phyloP scores from a whole-genome alignment of 2,888 invertebrate species.

The Lasioglossum zephyrum region DNA sequence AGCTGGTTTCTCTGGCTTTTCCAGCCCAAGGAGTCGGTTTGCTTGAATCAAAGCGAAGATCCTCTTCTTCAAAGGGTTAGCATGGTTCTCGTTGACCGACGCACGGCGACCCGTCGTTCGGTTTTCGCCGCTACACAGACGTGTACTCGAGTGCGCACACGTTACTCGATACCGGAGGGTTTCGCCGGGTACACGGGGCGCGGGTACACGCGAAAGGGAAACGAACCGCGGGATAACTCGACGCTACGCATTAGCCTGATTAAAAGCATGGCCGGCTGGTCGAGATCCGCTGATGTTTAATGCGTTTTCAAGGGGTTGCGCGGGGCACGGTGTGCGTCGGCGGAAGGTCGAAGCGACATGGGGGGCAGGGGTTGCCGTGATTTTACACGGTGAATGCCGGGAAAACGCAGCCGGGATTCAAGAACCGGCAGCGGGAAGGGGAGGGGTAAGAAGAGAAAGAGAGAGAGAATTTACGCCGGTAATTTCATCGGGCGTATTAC shows the following conservation, averaged over 20 bases:
- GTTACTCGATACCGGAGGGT: conserved; percentile 15
- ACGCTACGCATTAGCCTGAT: conserved; percentile 58
- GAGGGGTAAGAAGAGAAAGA: neutral
- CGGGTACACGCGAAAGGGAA: conserved; percentile 37
- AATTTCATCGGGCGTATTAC: conserved; percentile 35
- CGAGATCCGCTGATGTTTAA: conserved; percentile 46
- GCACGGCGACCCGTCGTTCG: conserved; percentile 12
- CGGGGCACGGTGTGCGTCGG: neutral
- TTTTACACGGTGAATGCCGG: conserved; percentile 21
- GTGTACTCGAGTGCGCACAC: neutral
- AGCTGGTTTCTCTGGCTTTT: neutral
- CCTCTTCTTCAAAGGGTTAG: neutral
- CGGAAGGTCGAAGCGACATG: neutral
- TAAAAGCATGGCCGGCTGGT: conserved; percentile 41
- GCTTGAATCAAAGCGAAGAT: neutral
- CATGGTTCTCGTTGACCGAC: conserved; percentile 4
- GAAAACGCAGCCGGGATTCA: neutral
- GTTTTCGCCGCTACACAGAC: conserved; percentile 20
- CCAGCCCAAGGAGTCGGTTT: neutral
- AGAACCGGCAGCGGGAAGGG: neutral
- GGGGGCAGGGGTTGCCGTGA: neutral
- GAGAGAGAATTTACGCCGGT: neutral
- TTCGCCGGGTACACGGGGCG: neutral
- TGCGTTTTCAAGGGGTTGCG: conserved; percentile 13
- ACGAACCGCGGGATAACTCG: conserved; percentile 52